phyloP scores from a whole-genome alignment of 2,888 invertebrate genomes.

The Cerastoderma edule region DNA sequence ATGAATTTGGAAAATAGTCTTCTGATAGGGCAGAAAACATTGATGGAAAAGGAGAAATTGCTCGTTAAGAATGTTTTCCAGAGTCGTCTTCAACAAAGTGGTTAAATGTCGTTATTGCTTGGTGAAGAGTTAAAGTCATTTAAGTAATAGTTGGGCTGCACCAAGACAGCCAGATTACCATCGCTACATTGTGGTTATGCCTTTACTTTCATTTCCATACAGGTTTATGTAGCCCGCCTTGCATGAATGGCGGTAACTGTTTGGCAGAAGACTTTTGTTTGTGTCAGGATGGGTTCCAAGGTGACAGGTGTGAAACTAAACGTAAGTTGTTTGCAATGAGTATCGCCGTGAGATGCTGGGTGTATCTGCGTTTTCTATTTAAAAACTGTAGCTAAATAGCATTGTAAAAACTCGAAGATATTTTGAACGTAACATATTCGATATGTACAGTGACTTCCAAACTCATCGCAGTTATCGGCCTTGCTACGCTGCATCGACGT shows the following conservation, averaged over 20 bases:
- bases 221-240: constrained; percentile 63
- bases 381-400: neutral
- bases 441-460: neutral
- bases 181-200: neutral
- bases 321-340: constrained; percentile 32
- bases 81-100: too few relatives aligned
- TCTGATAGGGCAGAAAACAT: too few relatives aligned
- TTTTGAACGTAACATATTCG: neutral
- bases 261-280: constrained; percentile 48
- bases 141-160: neutral
- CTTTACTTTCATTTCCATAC: constrained; percentile 7
- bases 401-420: neutral
- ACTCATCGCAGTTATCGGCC: neutral
- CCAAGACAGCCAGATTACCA: neutral
- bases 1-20: too few relatives aligned
- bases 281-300: constrained; percentile 56
- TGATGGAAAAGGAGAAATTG: neutral
- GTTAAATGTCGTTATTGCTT: neutral
- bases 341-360: neutral
- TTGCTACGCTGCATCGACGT: neutral
- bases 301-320: constrained; percentile 53
- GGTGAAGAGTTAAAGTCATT: neutral
- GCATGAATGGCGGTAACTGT: constrained; percentile 63
- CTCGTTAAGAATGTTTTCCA: neutral
- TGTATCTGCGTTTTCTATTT: neutral